These are phyloP conservation scores for Phyto melanocephala DNA, from an alignment of 2,888 invertebrate species.

Conservation along the genomic window DNA sequence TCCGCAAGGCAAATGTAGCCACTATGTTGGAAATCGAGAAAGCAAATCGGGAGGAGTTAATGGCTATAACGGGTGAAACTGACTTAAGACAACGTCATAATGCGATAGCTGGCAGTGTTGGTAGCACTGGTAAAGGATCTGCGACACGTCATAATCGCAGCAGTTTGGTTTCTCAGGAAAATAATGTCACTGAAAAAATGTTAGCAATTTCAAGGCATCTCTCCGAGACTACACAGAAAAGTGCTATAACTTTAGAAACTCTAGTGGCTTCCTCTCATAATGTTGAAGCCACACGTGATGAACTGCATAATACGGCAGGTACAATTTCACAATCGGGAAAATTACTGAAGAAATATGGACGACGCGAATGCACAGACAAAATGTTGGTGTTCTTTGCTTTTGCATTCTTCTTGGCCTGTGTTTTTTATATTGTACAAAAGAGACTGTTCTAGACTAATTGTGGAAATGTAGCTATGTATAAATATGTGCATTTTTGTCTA, in stretches of 20 bases:
- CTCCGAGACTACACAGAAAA: slow-evolving; percentile 91
- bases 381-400: slow-evolving; percentile 92
- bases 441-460: slow-evolving; percentile 84
- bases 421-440: slow-evolving; percentile 95
- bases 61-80: slow-evolving; percentile 80
- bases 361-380: slow-evolving; percentile 97
- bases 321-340: slow-evolving; percentile 94
- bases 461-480: not conserved
- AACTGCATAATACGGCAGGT: slow-evolving; percentile 91
- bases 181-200: slow-evolving; percentile 90
- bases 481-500: too few relatives aligned
- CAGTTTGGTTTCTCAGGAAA: slow-evolving; percentile 78
- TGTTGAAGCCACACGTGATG: slow-evolving; percentile 88
- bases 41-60: slow-evolving; percentile 85
- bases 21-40: slow-evolving; percentile 90
- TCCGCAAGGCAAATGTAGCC: slow-evolving; percentile 88
- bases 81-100: slow-evolving; percentile 82
- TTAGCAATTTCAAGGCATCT: slow-evolving; percentile 91
- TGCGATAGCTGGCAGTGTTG: slow-evolving; percentile 32
- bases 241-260: slow-evolving; percentile 90
- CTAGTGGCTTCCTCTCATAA: slow-evolving; percentile 85
- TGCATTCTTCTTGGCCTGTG: slow-evolving; percentile 92
- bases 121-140: slow-evolving; percentile 18
- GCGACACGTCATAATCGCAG: slow-evolving; percentile 81
- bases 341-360: slow-evolving; percentile 94